Evolutionary conservation across 2,888 invertebrate genomes (phyloP), one percentile per base, ranked within the genome.

Genomic region (Metellina segmentata): DNA sequence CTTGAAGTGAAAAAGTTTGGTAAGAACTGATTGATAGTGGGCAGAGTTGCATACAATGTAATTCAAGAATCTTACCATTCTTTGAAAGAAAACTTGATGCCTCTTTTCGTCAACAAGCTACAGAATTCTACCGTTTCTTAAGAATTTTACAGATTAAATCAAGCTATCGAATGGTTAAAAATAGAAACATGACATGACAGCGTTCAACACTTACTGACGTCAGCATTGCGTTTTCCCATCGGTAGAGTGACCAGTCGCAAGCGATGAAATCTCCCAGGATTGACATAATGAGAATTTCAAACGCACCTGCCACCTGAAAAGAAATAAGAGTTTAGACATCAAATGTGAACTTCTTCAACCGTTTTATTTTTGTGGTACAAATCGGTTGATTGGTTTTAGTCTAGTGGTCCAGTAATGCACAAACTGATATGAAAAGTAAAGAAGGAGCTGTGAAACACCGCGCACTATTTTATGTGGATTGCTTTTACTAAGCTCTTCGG

Each of bases 231-330:
- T 34, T 70, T 7, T 81, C 53, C 61, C 70, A 81, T 70, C 34
- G 7, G 69, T 16, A 11, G 61, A 81, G 7, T 2, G 2, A 2
- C 81, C 81, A 81, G 0, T 61, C 20, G 11, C 70, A 81, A 8
- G 81, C 69, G 6, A 81, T 9, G n/a, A 61, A 69, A 8, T 70
- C 69, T 13, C 81, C 81, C 19, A 81, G 70, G 6, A 81, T 9
- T 16, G 81, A 81, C 51, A 81, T 16, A 61, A 81, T 81, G 20
- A 81, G 53, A 8, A 81, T 69, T 70, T 81, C 81, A 81, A 61
- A 81, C 6, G 69, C 81, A n/a, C 69, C 69, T 2, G 81, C 81
- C 19, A 81, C 9, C 81, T 81, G 69, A 69, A 79, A 79, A 6
- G 48, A 20, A 74, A n/a, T 74, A 11, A 9, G 13, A 1, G n/a